These are phyloP conservation scores for Eupristina koningsbergeri DNA, from an alignment of 1,140 invertebrate genomes.

Conservation along the genomic window DNA sequence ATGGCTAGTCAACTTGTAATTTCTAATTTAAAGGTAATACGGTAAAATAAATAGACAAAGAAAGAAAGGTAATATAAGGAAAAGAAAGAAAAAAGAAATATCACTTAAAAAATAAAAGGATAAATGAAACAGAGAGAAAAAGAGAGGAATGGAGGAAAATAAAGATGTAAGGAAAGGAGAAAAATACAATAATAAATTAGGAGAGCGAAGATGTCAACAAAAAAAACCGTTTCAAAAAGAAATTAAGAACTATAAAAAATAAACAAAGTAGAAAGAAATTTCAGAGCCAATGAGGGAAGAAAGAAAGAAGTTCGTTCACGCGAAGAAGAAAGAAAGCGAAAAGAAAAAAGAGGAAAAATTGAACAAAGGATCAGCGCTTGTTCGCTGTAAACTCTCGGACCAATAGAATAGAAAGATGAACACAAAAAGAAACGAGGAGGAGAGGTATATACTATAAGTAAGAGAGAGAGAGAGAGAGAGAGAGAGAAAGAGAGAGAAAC, in stretches of 20 bases:
- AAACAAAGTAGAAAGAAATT: conserved; percentile 15
- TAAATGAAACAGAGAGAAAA: not conserved
- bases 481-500: not conserved
- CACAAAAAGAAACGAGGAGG: conserved; percentile 32
- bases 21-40: not conserved
- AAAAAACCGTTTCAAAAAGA: not conserved
- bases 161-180: not conserved
- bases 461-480: conserved; percentile 15
- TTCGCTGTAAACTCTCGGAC: not conserved
- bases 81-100: not conserved
- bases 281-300: not conserved
- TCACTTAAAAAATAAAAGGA: too few relatives aligned
- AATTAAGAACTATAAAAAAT: not conserved
- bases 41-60: not conserved
- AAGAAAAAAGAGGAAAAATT: conserved; percentile 38
- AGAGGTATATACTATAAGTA: not conserved
- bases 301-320: not conserved
- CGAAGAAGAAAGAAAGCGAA: conserved; percentile 3
- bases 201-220: conserved; percentile 3
- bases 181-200: conserved; percentile 39
- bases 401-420: conserved; percentile 28
- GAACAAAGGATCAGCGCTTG: conserved; percentile 35
- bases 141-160: not conserved
- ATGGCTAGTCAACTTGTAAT: conserved; percentile 25
- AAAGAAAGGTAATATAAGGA: not conserved